Percentiles rank a stretch among this genome's conserved stretches.
phyloP scores from a whole-genome alignment of 2,888 invertebrate species.

The Torymus texanus region DNA sequence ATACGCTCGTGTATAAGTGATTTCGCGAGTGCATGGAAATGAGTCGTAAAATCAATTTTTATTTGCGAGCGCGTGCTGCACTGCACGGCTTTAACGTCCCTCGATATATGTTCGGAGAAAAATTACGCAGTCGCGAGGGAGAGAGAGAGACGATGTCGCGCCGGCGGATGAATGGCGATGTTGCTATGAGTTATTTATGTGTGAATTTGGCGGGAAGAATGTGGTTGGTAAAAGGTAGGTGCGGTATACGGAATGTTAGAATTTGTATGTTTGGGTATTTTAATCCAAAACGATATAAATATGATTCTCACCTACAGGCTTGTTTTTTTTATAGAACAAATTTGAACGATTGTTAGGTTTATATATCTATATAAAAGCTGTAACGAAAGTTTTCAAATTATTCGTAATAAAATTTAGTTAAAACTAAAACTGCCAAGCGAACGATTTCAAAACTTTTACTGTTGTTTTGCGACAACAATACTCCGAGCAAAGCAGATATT shows the following conservation, averaged over 20 bases:
- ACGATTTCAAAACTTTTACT: no score
- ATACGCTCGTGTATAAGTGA: conserved; percentile 16
- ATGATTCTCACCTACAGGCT: no score
- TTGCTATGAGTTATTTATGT: conserved; percentile 19
- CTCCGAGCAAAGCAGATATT: no score
- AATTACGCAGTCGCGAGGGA: conserved; percentile 7
- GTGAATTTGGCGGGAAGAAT: conserved; percentile 18
- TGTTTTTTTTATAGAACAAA: no score
- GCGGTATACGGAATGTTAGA: neutral
- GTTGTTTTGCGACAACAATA: neutral
- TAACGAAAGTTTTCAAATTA: no score
- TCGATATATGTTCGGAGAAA: conserved; percentile 13
- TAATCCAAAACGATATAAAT: no score
- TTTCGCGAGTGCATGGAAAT: conserved; percentile 39
- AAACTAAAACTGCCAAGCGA: no score
- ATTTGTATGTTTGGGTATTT: no score
- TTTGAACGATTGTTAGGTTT: no score
- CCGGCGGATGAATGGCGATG: neutral
- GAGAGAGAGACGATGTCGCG: neutral
- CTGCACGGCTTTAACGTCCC: neutral
- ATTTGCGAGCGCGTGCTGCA: neutral
- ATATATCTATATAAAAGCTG: no score
- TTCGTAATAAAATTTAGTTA: no score
- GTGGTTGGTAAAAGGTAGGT: neutral
- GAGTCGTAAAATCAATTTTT: conserved; percentile 48